Evolutionary conservation across 92 coral and sea anemone species (phyloP).

Genomic region (Bergia puertoricense): DNA sequence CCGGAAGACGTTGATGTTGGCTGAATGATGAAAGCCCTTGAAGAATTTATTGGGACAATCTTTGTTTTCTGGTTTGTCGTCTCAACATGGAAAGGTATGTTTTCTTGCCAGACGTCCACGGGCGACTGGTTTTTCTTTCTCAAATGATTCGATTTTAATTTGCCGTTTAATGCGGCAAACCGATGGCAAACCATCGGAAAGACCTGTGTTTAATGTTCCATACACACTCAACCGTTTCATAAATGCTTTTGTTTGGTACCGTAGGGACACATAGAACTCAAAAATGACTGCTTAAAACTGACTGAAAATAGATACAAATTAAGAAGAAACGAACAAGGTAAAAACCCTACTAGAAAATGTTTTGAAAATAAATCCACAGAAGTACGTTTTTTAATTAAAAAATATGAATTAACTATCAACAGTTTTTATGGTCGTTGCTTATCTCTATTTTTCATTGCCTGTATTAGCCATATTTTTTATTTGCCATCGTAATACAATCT

Average conservation of each 20-base stretch:
- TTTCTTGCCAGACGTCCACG: background rate
- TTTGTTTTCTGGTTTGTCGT: background rate
- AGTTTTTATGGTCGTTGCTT: background rate
- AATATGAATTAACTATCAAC: background rate
- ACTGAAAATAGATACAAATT: background rate
- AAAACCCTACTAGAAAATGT: no score
- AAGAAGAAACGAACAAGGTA: no score
- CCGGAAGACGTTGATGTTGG: background rate
- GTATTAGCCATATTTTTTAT: no score
- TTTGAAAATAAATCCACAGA: background rate
- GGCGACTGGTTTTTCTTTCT: background rate
- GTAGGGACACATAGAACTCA: background rate
- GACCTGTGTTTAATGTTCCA: background rate
- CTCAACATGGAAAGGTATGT: background rate
- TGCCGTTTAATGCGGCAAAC: background rate
- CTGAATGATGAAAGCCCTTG: background rate
- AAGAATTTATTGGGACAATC: background rate
- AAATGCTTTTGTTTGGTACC: background rate
- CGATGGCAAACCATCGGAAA: background rate
- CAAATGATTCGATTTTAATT: no score
- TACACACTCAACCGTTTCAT: background rate
- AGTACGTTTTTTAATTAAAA: no score
- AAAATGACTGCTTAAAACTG: background rate
- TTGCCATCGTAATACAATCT: background rate
- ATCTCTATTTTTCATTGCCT: background rate